A percentile compares a stretch with the other conserved stretches of the same genome.
phyloP scores from a whole-genome alignment of 2,113 vertebrate species.

The Sander lucioperca region DNA sequence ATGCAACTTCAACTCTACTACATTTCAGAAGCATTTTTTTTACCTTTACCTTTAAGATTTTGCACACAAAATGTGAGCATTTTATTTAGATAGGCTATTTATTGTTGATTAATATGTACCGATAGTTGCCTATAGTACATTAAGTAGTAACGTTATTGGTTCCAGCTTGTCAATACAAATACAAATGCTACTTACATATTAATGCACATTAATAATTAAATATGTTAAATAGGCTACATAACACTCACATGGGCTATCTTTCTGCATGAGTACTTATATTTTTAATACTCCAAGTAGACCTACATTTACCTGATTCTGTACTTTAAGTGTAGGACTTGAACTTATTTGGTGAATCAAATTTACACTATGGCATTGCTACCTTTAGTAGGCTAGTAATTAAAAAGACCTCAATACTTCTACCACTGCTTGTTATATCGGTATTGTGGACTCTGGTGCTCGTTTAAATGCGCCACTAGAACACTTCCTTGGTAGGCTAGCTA shows the following conservation, averaged over 20 bases:
- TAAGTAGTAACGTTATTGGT: background rate
- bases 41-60: no score
- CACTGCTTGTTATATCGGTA: no score
- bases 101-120: background rate
- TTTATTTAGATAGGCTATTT: background rate
- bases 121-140: no score
- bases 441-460: background rate
- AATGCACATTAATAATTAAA: background rate
- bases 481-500: background rate
- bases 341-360: background rate
- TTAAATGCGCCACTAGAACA: background rate
- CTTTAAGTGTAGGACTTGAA: background rate
- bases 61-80: no score
- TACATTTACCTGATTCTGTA: background rate
- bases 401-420: no score
- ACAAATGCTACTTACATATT: slow-evolving; percentile 1
- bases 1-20: background rate
- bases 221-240: no score
- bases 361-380: no score
- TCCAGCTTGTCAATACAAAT: background rate
- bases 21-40: background rate
- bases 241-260: background rate
- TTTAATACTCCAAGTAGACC: background rate
- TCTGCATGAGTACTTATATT: background rate
- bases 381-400: background rate